These are phyloP conservation scores for Microctenopoma steveboyesi DNA, from an alignment of 2,797 vertebrate species.

Conservation along the genomic window DNA sequence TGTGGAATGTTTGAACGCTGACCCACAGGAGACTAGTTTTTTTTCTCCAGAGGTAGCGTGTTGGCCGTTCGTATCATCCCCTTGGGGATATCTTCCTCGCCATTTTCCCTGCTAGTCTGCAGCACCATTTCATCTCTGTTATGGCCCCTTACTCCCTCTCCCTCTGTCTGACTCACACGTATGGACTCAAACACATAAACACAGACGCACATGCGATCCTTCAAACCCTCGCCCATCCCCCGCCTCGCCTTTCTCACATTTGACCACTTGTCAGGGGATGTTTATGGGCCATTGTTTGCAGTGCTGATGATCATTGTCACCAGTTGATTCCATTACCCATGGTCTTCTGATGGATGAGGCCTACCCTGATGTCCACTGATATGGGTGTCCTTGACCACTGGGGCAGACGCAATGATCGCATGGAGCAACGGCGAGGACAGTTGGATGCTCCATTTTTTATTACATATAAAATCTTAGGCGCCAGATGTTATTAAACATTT, in stretches of 20 bases:
- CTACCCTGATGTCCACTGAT: conserved; percentile 80
- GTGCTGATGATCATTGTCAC: conserved; percentile 87
- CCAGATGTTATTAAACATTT: not conserved
- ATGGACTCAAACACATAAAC: conserved; percentile 17
- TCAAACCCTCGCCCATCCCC: conserved; percentile 49
- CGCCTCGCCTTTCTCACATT: conserved; percentile 50
- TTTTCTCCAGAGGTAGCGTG: conserved; percentile 59
- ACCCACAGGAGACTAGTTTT: conserved; percentile 47
- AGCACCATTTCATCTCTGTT: conserved; percentile 48
- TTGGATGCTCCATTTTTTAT: conserved; percentile 24
- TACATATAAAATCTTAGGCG: conserved; percentile 6
- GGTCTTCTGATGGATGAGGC: conserved; percentile 81
- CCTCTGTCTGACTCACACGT: conserved; percentile 44
- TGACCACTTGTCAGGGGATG: conserved; percentile 83
- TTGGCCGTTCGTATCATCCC: conserved; percentile 46
- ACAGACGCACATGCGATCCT: conserved; percentile 26
- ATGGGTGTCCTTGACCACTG: conserved; percentile 83
- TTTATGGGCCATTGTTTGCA: conserved; percentile 86
- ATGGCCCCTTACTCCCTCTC: conserved; percentile 36
- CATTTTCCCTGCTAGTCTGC: conserved; percentile 51
- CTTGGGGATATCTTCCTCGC: conserved; percentile 52
- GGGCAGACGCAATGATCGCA: conserved; percentile 60
- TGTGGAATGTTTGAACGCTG: conserved; percentile 59
- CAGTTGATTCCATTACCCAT: conserved; percentile 84
- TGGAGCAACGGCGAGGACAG: conserved; percentile 26